These are phyloP conservation scores for Mesitornis unicolor DNA, from an alignment of 2,113 vertebrate genomes.

Conservation along the genomic window DNA sequence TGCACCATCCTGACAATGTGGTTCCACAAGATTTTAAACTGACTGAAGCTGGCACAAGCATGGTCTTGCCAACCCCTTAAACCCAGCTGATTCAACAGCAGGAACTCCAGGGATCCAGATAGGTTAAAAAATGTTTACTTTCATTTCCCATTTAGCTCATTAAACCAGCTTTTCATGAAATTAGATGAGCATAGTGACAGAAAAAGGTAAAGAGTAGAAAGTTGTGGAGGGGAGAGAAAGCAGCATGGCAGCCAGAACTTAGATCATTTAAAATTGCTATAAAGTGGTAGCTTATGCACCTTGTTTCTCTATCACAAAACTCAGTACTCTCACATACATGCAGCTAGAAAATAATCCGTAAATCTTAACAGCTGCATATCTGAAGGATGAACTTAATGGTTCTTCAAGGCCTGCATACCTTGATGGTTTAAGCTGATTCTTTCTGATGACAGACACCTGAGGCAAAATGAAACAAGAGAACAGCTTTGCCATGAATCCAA, in stretches of 20 bases:
- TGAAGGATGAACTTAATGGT: neutral
- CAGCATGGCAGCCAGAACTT: neutral
- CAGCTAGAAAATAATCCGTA: neutral
- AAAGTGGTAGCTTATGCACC: neutral
- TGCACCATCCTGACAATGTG: neutral
- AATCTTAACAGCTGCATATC: neutral
- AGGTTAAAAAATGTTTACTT: neutral
- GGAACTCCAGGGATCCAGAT: neutral
- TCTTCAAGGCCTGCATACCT: neutral
- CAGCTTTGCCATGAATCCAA: neutral
- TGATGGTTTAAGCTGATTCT: neutral
- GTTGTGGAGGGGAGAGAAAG: neutral
- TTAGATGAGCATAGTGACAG: neutral
- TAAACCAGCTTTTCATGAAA: neutral
- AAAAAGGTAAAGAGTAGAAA: neutral
- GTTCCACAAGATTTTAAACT: neutral
- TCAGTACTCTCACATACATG: neutral
- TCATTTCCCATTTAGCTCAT: neutral
- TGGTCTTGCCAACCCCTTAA: neutral
- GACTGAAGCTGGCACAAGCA: neutral
- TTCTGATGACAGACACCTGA: neutral
- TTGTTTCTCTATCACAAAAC: neutral
- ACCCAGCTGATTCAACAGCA: neutral
- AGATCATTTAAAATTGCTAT: neutral
- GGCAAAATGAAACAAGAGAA: neutral